Percentiles rank a stretch among this genome's conserved stretches.
Evolutionary conservation across 2,113 vertebrate genomes (phyloP).

Genomic region (Equus przewalskii): DNA sequence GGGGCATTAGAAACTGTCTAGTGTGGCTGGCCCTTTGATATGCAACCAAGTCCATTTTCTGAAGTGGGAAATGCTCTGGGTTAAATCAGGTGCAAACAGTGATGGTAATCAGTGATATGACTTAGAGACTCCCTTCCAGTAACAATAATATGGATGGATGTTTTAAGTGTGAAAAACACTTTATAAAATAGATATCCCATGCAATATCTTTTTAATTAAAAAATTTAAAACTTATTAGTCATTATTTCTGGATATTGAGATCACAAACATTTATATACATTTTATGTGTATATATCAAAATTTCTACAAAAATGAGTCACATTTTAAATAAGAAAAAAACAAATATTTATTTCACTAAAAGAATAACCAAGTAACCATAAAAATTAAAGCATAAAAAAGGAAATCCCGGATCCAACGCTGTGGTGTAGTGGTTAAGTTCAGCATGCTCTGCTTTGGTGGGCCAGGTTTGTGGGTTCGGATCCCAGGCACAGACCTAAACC

Average conservation of each 20-base stretch:
- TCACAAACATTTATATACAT: neutral
- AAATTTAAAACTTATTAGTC: neutral
- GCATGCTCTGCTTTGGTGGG: too few species aligned
- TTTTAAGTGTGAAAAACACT: neutral
- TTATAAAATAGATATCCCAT: neutral
- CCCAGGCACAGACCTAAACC: too few species aligned
- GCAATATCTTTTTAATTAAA: neutral
- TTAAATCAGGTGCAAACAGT: neutral
- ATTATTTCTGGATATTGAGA: constrained; percentile 33
- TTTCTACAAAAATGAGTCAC: neutral
- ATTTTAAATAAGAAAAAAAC: constrained; percentile 32
- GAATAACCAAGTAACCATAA: neutral
- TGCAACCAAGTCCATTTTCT: neutral
- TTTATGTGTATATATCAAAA: neutral
- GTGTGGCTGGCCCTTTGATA: neutral
- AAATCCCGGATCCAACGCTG: neutral
- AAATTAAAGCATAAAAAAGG: neutral
- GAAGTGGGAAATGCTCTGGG: constrained; percentile 17
- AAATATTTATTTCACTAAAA: constrained; percentile 23
- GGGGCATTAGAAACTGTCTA: neutral
- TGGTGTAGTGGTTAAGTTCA: too few species aligned
- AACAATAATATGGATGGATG: neutral
- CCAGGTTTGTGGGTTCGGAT: too few species aligned
- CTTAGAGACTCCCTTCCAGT: neutral
- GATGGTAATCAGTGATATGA: neutral